Percentiles rank a stretch among this genome's conserved stretches.
phyloP scores from a whole-genome alignment of 1,140 invertebrate species.

The Drosophila subobscura region DNA sequence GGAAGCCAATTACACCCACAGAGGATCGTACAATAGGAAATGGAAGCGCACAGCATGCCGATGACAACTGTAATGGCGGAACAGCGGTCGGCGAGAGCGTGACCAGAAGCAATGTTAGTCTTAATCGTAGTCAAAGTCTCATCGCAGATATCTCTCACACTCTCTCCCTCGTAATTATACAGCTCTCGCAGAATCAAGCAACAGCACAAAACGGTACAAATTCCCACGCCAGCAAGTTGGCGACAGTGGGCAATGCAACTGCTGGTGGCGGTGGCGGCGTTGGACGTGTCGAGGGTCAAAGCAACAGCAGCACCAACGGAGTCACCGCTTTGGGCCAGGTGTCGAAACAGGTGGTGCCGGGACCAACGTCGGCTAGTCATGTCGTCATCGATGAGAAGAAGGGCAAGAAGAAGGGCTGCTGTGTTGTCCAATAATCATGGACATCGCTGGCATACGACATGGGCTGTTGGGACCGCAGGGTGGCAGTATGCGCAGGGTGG shows the following conservation, averaged over 20 bases:
- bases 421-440: conserved; percentile 80
- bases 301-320: conserved; percentile 66
- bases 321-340: conserved; percentile 78
- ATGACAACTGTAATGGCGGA: conserved; percentile 71
- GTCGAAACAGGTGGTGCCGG: conserved; percentile 83
- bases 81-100: conserved; percentile 70
- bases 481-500: neutral
- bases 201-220: conserved; percentile 83
- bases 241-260: conserved; percentile 34
- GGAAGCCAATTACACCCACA: conserved; percentile 92
- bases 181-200: conserved; percentile 81
- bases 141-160: neutral
- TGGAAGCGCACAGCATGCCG: conserved; percentile 75
- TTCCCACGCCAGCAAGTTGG: conserved; percentile 73
- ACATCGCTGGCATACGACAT: too few species aligned
- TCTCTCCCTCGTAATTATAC: conserved; percentile 8
- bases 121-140: neutral
- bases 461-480: neutral
- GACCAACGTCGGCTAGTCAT: conserved; percentile 83
- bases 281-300: conserved; percentile 29
- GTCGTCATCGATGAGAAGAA: conserved; percentile 84
- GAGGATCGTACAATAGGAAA: conserved; percentile 82
- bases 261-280: conserved; percentile 29
- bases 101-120: conserved; percentile 76
- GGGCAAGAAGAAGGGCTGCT: conserved; percentile 82